Conservation (phyloP, 2,797 vertebrate species). For the Sebastes iracundus region DNA sequence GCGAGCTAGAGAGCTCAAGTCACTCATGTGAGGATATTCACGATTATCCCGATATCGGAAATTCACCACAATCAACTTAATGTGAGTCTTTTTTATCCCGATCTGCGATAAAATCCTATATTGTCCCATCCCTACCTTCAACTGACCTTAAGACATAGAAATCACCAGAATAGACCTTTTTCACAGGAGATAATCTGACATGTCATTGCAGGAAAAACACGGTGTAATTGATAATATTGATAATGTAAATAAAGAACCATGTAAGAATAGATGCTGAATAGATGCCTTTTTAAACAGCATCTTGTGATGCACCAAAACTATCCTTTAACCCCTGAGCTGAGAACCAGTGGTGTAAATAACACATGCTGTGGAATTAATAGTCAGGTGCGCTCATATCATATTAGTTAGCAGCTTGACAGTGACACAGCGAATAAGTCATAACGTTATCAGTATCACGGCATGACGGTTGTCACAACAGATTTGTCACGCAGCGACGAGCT, state of each 20-base stretch:
- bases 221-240: background rate
- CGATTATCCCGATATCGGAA: no score
- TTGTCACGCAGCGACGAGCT: slow-evolving; percentile 56
- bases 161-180: background rate
- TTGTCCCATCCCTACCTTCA: no score
- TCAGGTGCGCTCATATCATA: slow-evolving; percentile 43
- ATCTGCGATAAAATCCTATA: no score
- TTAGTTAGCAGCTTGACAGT: slow-evolving; percentile 35
- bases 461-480: slow-evolving; percentile 64
- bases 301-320: background rate
- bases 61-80: no score
- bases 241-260: background rate
- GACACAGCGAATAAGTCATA: slow-evolving; percentile 67
- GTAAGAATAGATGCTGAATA: background rate
- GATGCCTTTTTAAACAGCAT: background rate
- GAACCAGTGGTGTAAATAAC: background rate
- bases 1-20: no score
- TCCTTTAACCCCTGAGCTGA: background rate
- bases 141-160: background rate
- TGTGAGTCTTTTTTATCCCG: no score
- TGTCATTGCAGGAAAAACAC: background rate
- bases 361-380: background rate
- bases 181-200: background rate
- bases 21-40: no score
- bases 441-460: slow-evolving; percentile 50